A percentile compares a stretch with the other conserved stretches of the same genome.
Evolutionary conservation across 2,888 invertebrate species (phyloP).

Genomic region (Hyalella azteca): DNA sequence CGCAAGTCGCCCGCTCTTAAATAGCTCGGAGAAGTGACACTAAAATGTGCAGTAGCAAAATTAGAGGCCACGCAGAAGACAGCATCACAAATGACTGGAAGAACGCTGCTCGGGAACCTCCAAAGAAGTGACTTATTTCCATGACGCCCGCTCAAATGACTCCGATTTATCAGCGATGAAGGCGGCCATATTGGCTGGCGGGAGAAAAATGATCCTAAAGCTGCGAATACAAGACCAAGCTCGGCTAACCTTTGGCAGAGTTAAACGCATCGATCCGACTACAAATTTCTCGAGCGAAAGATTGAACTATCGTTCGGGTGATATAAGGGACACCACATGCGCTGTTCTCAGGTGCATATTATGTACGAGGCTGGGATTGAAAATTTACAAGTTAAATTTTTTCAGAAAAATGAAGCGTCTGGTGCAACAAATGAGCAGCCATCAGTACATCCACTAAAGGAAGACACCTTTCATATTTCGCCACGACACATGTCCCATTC

Average conservation of each 20-base stretch:
- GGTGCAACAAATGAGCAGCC: slow-evolving; percentile 42
- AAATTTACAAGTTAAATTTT: background rate
- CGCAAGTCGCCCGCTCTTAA: background rate
- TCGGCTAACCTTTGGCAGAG: slow-evolving; percentile 42
- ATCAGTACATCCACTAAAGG: slow-evolving; percentile 49
- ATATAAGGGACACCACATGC: background rate
- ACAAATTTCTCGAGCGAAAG: slow-evolving; percentile 9
- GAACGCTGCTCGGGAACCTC: slow-evolving; percentile 45
- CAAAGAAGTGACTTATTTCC: slow-evolving; percentile 54
- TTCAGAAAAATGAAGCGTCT: slow-evolving; percentile 20
- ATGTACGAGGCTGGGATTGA: background rate
- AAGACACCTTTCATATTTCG: slow-evolving; percentile 54
- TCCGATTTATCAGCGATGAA: slow-evolving; percentile 55
- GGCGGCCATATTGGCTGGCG: slow-evolving; percentile 52
- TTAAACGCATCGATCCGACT: slow-evolving; percentile 39
- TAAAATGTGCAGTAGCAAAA: slow-evolving; percentile 32
- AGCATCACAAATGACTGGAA: slow-evolving; percentile 34
- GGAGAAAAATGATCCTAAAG: slow-evolving; percentile 52
- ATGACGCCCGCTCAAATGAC: slow-evolving; percentile 54
- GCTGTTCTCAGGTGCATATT: background rate
- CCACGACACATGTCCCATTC: slow-evolving; percentile 45
- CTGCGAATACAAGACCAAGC: slow-evolving; percentile 49
- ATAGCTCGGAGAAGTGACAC: slow-evolving; percentile 11
- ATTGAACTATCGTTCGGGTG: slow-evolving; percentile 25
- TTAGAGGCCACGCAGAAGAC: slow-evolving; percentile 36